phyloP scores from a whole-genome alignment of 2,113 vertebrate species.

The Coptodon bakossiorum region DNA sequence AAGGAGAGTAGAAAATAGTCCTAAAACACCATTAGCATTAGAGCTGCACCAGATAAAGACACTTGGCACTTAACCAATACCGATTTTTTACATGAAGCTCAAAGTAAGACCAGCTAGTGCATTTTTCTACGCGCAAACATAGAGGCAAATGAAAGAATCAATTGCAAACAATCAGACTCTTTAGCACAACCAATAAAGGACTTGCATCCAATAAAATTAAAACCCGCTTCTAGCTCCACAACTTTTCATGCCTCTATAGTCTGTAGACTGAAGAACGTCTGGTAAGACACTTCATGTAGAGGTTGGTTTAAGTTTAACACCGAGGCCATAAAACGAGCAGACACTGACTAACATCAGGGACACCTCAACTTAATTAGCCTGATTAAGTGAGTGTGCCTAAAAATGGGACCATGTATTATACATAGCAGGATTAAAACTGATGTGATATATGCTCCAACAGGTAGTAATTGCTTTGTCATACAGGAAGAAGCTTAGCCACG shows the following conservation, averaged over 20 bases:
- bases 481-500: background rate
- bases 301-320: background rate
- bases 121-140: background rate
- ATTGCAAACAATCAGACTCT: background rate
- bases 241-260: background rate
- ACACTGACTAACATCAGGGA: conserved; percentile 4
- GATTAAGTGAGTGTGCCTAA: conserved; percentile 30
- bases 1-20: background rate
- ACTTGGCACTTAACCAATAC: background rate
- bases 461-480: background rate
- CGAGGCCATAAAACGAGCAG: background rate
- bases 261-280: background rate
- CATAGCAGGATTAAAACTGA: background rate
- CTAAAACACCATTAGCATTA: background rate
- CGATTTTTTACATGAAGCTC: background rate
- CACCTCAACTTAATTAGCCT: conserved; percentile 32
- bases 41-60: background rate
- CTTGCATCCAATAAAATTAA: background rate
- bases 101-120: background rate
- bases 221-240: conserved; percentile 3
- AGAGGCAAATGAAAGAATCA: background rate
- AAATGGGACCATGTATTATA: conserved; percentile 40
- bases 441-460: background rate
- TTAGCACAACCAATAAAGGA: conserved; percentile 7
- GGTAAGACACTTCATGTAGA: background rate